Conservation (phyloP, 2,113 vertebrate species). For the Phoenicopterus ruber region DNA sequence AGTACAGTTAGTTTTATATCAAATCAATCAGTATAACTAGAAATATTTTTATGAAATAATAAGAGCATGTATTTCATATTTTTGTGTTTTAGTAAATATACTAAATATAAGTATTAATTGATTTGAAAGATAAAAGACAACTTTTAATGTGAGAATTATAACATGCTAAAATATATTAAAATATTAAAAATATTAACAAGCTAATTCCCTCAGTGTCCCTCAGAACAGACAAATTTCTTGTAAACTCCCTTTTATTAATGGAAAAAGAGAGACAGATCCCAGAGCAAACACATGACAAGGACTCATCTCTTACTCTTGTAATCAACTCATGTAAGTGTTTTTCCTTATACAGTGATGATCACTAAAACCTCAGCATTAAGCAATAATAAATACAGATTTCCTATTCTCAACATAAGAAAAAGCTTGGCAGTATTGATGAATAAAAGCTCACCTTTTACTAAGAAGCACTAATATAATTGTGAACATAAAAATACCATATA, state of each 20-base stretch:
- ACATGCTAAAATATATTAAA: not conserved
- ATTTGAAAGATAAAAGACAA: not conserved
- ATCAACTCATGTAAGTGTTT: not conserved
- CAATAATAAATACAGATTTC: not conserved
- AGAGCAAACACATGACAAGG: not conserved
- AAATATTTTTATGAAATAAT: not conserved
- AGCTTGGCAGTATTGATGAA: not conserved
- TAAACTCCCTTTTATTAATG: not conserved
- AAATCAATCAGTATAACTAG: not conserved
- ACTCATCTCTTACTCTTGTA: not conserved
- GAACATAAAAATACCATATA: not conserved
- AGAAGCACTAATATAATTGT: not conserved
- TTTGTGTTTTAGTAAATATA: not conserved
- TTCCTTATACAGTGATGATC: not conserved
- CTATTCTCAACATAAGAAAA: not conserved
- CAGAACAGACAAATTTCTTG: not conserved
- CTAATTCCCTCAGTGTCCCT: not conserved
- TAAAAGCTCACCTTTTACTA: not conserved
- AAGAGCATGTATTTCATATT: not conserved
- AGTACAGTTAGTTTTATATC: not conserved
- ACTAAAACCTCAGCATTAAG: not conserved
- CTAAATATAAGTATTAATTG: not conserved
- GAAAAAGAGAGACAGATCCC: not conserved
- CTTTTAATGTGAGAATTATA: not conserved
- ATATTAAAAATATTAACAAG: not conserved